A percentile compares a stretch with the other conserved stretches of the same genome.
phyloP scores from a whole-genome alignment of 2,797 vertebrate genomes.

The Bovichtus diacanthus region DNA sequence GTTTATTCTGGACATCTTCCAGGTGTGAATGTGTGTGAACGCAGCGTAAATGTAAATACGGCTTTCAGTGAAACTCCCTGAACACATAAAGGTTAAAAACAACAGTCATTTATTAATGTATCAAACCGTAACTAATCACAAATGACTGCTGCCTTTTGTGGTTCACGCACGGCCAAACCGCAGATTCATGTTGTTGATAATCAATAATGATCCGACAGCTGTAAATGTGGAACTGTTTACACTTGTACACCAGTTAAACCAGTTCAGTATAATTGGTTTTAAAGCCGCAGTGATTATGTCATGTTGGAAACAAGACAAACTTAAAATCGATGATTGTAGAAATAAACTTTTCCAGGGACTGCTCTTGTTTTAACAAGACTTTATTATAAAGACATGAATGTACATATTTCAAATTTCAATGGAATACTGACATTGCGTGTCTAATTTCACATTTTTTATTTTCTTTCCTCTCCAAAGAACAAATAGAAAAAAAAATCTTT shows the following conservation, averaged over 20 bases:
- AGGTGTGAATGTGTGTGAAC: not conserved
- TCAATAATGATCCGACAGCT: not conserved
- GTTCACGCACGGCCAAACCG: not conserved
- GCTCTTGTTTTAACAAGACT: slow-evolving; percentile 75
- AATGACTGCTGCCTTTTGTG: not conserved
- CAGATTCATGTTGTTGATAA: not conserved
- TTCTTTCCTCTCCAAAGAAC: slow-evolving; percentile 64
- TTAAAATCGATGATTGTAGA: not conserved
- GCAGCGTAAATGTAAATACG: not conserved
- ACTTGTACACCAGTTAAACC: not conserved
- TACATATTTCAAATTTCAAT: slow-evolving; percentile 79
- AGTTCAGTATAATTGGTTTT: not conserved
- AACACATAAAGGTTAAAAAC: not conserved
- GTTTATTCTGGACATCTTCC: not conserved
- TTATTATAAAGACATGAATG: slow-evolving; percentile 86
- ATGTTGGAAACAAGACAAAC: not conserved
- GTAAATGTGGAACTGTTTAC: not conserved
- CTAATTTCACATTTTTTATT: slow-evolving; percentile 77
- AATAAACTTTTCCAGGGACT: slow-evolving; percentile 27
- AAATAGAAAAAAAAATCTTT: slow-evolving; percentile 71
- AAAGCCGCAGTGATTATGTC: not conserved
- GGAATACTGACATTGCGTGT: slow-evolving; percentile 75
- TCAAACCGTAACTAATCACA: not conserved
- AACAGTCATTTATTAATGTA: not conserved
- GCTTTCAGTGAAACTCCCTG: not conserved